Evolutionary conservation across 2,797 vertebrate species (phyloP).

Genomic region (Buphagus erythrorhynchus): DNA sequence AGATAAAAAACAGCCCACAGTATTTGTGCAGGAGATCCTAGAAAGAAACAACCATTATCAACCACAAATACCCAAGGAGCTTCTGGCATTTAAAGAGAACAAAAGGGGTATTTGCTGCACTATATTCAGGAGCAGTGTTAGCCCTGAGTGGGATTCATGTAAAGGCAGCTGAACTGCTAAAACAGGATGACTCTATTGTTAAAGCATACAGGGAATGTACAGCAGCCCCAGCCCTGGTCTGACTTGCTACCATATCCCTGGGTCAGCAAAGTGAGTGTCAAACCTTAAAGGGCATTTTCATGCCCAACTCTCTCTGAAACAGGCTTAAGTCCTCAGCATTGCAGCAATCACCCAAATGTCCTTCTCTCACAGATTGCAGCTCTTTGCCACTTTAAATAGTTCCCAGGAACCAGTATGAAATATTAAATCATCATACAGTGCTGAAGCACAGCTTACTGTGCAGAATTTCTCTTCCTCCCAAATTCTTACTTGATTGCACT

Average conservation of each 20-base stretch:
- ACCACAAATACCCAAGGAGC: background rate
- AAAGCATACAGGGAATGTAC: background rate
- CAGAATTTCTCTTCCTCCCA: background rate
- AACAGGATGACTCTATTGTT: background rate
- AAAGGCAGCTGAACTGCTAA: background rate
- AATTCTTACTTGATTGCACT: background rate
- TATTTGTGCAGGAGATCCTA: conserved; percentile 86
- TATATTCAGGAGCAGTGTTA: background rate
- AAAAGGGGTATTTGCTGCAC: background rate
- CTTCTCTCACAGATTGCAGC: background rate
- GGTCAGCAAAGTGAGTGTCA: background rate
- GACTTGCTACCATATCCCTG: background rate
- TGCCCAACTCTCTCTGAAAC: background rate
- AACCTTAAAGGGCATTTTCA: background rate
- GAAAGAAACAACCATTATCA: background rate
- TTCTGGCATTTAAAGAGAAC: background rate
- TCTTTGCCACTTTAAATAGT: background rate
- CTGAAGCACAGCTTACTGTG: background rate
- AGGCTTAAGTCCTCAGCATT: background rate
- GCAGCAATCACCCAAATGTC: background rate
- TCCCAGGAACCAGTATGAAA: background rate
- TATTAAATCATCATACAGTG: background rate
- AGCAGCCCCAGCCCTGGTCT: background rate
- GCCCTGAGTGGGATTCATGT: background rate
- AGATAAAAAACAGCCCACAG: conserved; percentile 90